phyloP scores from a whole-genome alignment of 2,888 invertebrate genomes.

The Venusia cambrica region DNA sequence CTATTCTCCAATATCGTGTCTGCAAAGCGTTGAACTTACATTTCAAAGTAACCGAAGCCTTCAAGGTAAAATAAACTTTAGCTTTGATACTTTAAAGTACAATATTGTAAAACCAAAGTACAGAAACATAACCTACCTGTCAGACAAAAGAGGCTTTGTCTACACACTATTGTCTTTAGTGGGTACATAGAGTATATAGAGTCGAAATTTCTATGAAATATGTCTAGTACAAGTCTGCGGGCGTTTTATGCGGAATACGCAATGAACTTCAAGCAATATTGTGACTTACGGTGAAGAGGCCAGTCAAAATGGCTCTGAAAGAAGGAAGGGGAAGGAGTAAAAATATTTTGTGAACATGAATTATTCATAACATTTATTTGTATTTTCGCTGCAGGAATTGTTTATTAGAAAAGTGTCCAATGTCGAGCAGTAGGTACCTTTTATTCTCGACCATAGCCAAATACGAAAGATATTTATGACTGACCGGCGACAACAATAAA shows the following conservation, averaged over 20 bases:
- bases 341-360: conserved; percentile 52
- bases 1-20: conserved; percentile 10
- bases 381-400: conserved; percentile 40
- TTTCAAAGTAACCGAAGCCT: conserved; percentile 17
- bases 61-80: conserved; percentile 26
- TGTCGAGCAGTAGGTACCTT: background rate
- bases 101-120: conserved; percentile 25
- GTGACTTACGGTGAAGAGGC: conserved; percentile 33
- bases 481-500: too few relatives aligned
- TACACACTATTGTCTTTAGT: conserved; percentile 41
- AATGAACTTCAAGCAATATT: conserved; percentile 37
- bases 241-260: conserved; percentile 26
- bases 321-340: conserved; percentile 44
- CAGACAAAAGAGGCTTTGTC: conserved; percentile 48
- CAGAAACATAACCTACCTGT: conserved; percentile 29
- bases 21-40: conserved; percentile 20
- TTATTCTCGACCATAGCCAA: too few relatives aligned
- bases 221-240: conserved; percentile 25
- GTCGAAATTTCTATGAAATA: conserved; percentile 40
- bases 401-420: conserved; percentile 29
- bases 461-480: too few relatives aligned
- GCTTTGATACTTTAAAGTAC: conserved; percentile 19
- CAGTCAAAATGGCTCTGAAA: conserved; percentile 36
- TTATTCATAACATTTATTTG: conserved; percentile 47
- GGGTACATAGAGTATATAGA: conserved; percentile 31